Base-by-base conservation (phyloP, 1,140 invertebrate genomes). In the Leucophenga varia region DNA sequence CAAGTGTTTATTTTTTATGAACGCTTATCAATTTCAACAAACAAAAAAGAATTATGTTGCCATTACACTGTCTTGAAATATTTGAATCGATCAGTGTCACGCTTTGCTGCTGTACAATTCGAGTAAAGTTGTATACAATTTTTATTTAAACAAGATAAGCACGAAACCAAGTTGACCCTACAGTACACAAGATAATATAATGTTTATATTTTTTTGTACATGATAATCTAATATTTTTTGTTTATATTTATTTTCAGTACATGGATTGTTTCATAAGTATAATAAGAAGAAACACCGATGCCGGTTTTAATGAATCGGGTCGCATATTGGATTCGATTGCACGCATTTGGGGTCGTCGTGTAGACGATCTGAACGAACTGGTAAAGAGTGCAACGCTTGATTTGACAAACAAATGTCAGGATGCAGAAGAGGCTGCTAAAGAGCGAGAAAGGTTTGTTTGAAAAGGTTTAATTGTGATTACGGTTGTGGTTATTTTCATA, bases 351-450 rank as follows among this genome's bases (percentile, higher is more conserved):
- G 59, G 67, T 20, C 64, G 63, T 12, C 56, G 54, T 7, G 21
- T 36, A 0, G 67, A 68, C 14, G 59, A 67, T n/a, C 47, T 68
- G 0, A 46, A 45, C 1, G 49, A 59, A 12, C 57, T 57, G 8
- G 59, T n/a, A n/a, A n/a, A n/a, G n/a, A n/a, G n/a, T n/a, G n/a
- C n/a, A 63, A 17, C 45, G 59, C 22, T 25, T 10, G 10, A 5
- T 25, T 25, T 25, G 22, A n/a, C n/a, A n/a, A n/a, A n/a, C n/a
- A 25, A 10, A 5, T 25, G 22, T 25, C 22, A 35, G 12, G 16
- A 13, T 16, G 16, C 16, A 13, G 16, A 35, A 13, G 12, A 4
- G 12, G 5, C 4, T 13, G 16, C 12, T 13, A 35, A 13, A n/a
- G n/a, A n/a, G n/a, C n/a, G n/a, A n/a, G n/a, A n/a, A n/a, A n/a